Base-by-base conservation (phyloP, 2,113 vertebrate species). In the Heteronetta atricapilla region DNA sequence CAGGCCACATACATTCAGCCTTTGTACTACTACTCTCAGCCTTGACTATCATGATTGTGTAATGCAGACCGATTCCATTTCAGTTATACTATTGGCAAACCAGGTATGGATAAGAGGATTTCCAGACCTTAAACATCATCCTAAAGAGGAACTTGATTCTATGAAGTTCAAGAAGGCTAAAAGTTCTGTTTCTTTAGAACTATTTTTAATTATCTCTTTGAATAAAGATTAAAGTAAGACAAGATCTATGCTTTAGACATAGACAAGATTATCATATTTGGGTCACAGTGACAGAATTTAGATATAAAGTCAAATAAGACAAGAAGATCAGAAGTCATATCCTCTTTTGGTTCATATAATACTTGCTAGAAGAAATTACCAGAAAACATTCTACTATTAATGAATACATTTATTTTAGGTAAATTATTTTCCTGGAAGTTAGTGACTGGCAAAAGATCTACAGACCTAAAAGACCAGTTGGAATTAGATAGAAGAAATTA, bases 21-120 rank as follows among this genome's bases (percentile, higher is more conserved):
- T 58, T 13, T 56, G 6, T 34, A 36, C 15, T 53, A 29, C 31
- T 75, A 21, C 42, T 77, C 34, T 82, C 28, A 77, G 2, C 13
- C 44, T 5, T 40, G 69, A 56, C 11, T 48, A 3, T 13, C 8
- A 42, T 11, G 8, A n/a, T 34, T 0, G 1, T 13, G 6, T 17
- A 64, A 60, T 63, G 69, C 12, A 81, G 12, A 26, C 6, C 33
- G 21, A 69, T 50, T 2, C 83, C 29, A 59, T 64, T 76, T 52
- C 46, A 52, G 6, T 53, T 60, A 42, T 17, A 13, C 20, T 62
- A 28, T 6, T 52, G 19, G 28, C 78, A 34, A 42, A 50, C 3
- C 33, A 52, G 29, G 26, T 16, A 34, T 0, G 1, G 4, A 20
- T 17, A 42, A 2, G 8, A 75, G 8, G 19, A 80, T 68, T 89